Conservation (phyloP, 1,140 invertebrate genomes). For the Papilio machaon region DNA sequence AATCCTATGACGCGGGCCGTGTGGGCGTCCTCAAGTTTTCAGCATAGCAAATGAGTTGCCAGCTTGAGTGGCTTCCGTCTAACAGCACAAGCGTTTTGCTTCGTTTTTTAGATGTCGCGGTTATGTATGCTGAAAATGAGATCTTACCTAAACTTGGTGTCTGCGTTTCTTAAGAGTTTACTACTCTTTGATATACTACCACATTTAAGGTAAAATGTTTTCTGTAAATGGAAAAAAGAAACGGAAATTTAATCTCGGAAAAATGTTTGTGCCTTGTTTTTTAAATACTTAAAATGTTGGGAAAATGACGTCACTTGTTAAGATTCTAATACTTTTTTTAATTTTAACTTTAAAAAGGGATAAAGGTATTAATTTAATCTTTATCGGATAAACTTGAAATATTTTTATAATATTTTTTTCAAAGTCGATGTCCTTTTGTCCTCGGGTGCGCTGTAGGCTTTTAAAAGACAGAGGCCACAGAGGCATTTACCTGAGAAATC, state of each 20-base stretch:
- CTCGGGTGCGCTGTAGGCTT: neutral
- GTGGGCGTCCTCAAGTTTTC: conserved; percentile 38
- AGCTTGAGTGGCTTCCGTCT: conserved; percentile 6
- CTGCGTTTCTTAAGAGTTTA: neutral
- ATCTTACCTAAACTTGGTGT: neutral
- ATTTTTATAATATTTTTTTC: neutral
- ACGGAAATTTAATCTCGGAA: neutral
- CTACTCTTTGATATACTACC: neutral
- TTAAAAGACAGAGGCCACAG: conserved; percentile 13
- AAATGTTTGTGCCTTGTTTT: neutral
- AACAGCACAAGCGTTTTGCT: conserved; percentile 8
- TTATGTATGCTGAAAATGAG: neutral
- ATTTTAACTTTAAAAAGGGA: neutral
- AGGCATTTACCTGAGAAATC: conserved; percentile 41
- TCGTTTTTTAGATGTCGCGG: neutral
- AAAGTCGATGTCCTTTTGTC: conserved; percentile 12
- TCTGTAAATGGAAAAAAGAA: neutral
- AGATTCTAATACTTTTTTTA: neutral
- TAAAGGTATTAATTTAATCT: neutral
- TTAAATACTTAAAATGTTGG: neutral
- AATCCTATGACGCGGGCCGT: conserved; percentile 35
- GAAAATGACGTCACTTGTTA: too few species aligned
- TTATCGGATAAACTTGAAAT: neutral
- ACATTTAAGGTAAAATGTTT: neutral
- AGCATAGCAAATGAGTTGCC: conserved; percentile 47